Evolutionary conservation across 2,113 vertebrate genomes (phyloP).

Genomic region (Strix aluco): DNA sequence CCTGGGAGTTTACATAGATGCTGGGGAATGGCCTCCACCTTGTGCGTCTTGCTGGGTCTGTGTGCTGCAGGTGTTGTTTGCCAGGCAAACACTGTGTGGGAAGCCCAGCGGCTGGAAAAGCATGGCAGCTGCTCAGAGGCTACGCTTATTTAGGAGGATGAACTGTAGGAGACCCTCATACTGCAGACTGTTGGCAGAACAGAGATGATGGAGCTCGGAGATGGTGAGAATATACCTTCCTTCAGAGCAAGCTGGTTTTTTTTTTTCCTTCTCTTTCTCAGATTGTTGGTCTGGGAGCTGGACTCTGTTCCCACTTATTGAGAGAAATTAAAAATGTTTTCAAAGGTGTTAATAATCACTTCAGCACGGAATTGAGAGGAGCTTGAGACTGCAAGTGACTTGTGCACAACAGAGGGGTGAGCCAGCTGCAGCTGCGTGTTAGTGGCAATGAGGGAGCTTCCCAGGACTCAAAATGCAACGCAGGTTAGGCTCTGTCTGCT

Average conservation of each 20-base stretch:
- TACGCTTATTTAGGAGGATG: not conserved
- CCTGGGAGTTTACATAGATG: not conserved
- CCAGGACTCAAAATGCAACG: not conserved
- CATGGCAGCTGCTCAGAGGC: not conserved
- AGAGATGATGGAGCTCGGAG: not conserved
- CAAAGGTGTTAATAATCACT: not conserved
- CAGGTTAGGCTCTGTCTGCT: not conserved
- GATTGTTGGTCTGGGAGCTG: not conserved
- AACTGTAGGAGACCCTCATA: not conserved
- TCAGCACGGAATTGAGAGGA: not conserved
- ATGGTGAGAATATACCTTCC: not conserved
- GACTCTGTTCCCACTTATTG: not conserved
- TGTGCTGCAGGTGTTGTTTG: not conserved
- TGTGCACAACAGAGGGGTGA: not conserved
- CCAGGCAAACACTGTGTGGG: not conserved
- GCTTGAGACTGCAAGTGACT: not conserved
- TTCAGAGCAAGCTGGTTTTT: not conserved
- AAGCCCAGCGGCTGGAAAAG: not conserved
- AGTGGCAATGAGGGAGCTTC: not conserved
- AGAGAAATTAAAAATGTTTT: not conserved
- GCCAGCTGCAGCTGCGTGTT: not conserved
- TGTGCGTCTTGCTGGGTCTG: not conserved
- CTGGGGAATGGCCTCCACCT: not conserved
- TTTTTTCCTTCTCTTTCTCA: not conserved
- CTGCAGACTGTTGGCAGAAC: not conserved